phyloP scores from a whole-genome alignment of 2,888 invertebrate species.

The Mesorhabditis spiculigera region DNA sequence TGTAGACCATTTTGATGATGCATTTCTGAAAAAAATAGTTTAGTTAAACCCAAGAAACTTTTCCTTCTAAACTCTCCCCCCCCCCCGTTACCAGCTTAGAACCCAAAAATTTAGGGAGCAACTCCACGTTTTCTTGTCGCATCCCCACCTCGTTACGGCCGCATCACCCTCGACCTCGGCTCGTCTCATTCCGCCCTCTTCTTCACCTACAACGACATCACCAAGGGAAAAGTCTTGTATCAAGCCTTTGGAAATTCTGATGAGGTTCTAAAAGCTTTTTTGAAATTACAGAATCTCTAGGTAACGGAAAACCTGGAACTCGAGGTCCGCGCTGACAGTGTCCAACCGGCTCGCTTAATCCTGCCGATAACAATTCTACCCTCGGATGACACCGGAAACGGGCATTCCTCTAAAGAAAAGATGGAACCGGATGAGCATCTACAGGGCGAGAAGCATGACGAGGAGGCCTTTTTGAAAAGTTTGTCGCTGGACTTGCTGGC shows the following conservation, averaged over 20 bases:
- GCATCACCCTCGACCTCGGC: constrained; percentile 40
- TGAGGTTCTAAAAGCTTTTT: constrained; percentile 8
- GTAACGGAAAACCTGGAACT: constrained; percentile 41
- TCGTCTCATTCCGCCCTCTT: constrained; percentile 46
- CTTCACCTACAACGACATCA: constrained; percentile 49
- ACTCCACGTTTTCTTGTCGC: constrained; percentile 80
- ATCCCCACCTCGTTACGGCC: constrained; percentile 74
- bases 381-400: constrained; percentile 14
- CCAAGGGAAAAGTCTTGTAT: constrained; percentile 46
- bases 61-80: too few species aligned
- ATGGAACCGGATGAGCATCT: background rate
- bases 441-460: background rate
- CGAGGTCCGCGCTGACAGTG: constrained; percentile 51
- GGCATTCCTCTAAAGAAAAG: background rate
- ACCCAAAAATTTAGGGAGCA: constrained; percentile 65
- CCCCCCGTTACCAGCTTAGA: too few species aligned
- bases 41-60: too few species aligned
- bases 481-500: too few species aligned
- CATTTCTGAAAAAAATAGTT: too few species aligned
- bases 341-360: constrained; percentile 50
- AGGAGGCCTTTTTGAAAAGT: background rate
- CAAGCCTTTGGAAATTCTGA: constrained; percentile 31
- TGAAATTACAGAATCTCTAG: constrained; percentile 11
- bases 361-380: constrained; percentile 43
- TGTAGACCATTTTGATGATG: too few species aligned